A percentile compares a stretch with the other conserved stretches of the same genome.
Conservation (phyloP, 2,888 invertebrate species). For the Oligia latruncula region DNA sequence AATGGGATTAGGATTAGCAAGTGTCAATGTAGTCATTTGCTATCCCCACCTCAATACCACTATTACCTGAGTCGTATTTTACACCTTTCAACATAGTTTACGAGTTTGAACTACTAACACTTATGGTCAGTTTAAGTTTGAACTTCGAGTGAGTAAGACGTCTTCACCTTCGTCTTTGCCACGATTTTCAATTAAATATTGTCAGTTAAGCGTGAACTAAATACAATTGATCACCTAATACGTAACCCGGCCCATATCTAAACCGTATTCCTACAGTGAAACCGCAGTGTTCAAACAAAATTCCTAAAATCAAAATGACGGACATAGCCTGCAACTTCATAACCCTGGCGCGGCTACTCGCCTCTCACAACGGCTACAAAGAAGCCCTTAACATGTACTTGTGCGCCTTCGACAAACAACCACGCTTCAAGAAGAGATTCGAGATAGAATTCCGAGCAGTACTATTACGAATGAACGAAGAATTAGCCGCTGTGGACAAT, state of each 20-base stretch:
- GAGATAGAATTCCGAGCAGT: constrained; percentile 39
- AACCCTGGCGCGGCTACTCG: constrained; percentile 39
- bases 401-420: constrained; percentile 42
- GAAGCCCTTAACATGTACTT: constrained; percentile 48
- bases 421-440: constrained; percentile 15
- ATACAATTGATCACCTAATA: background rate
- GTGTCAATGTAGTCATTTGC: background rate
- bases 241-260: background rate
- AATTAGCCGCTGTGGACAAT: constrained; percentile 28
- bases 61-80: background rate
- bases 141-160: constrained; percentile 19
- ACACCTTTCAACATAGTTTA: background rate
- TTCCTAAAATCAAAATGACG: constrained; percentile 6
- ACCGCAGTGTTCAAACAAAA: background rate
- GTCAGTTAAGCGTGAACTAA: background rate
- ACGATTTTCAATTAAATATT: background rate
- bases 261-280: background rate
- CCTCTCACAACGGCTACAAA: constrained; percentile 20
- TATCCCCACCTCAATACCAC: constrained; percentile 11
- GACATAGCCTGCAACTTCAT: constrained; percentile 27
- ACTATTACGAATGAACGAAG: constrained; percentile 42
- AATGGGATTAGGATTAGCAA: constrained; percentile 7
- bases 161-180: background rate
- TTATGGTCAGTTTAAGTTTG: constrained; percentile 7
- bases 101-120: background rate